Evolutionary conservation across 2,888 invertebrate genomes (phyloP), one percentile per base, ranked within the genome.

Genomic region (Ferrisia virgata): DNA sequence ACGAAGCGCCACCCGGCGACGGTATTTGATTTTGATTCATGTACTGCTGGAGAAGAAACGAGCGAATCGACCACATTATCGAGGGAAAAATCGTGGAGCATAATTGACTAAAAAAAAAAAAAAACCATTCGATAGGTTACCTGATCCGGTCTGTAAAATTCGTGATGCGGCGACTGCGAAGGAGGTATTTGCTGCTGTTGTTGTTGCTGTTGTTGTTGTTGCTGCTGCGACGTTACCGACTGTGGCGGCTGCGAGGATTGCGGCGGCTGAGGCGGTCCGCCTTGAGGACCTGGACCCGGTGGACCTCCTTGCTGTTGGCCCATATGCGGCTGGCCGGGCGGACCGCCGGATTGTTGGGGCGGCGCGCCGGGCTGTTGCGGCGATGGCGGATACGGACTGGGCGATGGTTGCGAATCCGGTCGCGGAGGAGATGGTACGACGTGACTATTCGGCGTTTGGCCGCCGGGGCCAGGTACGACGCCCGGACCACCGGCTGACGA

Each of bases 111-210:
- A n/a, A n/a, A n/a, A n/a, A n/a, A n/a, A n/a, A n/a, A n/a, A n/a
- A n/a, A n/a, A n/a, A n/a, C 5, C 4, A 53, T 4, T 53, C 69
- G n/a, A 69, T 6, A 22, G 31, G 36, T 81, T n/a, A 85, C 85
- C 92, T 92, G 90, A 89, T 92, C 90, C 86, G 88, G 89, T 85
- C 89, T 88, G 87, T 90, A 90, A 87, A 90, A 90, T 80, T 90
- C 90, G 86, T 89, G 90, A 85, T 90, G 53, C 89, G 79, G 89
- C 88, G 86, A 89, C 88, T 87, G 88, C 86, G 88, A 88, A 87
- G 89, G 88, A 86, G 89, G 89, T 18, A 81, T 33, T 33, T 53
- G 81, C 87, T 88, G 88, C 87, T 86, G 89, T 90, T 90, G 90
- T 90, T 86, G 90, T 87, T 86, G 88, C 88, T 85, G 89, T 88